Conservation (phyloP, 2,888 invertebrate genomes). For the Netelia fuscicornis region DNA sequence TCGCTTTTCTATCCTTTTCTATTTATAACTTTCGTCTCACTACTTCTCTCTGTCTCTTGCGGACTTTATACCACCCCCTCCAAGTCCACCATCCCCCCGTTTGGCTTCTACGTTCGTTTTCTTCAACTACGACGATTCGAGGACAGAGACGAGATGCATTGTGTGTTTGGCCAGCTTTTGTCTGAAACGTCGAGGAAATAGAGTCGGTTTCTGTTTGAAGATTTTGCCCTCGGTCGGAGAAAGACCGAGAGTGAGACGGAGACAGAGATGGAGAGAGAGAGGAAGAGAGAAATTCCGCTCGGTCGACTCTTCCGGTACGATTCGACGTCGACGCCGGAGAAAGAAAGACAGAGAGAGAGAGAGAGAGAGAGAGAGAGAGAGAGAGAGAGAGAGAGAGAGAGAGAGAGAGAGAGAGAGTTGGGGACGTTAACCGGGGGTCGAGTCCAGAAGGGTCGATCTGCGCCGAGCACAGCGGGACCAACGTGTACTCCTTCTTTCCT, state of each 20-base stretch:
- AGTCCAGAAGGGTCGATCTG: slow-evolving; percentile 53
- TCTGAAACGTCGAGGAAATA: slow-evolving; percentile 63
- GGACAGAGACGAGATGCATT: slow-evolving; percentile 64
- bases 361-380: neutral
- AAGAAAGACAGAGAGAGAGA: neutral
- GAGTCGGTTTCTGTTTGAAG: slow-evolving; percentile 67
- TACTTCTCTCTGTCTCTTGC: slow-evolving; percentile 29
- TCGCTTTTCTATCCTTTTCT: slow-evolving; percentile 49
- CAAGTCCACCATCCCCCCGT: neutral
- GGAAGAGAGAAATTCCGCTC: slow-evolving; percentile 56
- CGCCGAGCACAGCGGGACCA: slow-evolving; percentile 26
- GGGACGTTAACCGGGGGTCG: slow-evolving; percentile 63
- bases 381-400: neutral
- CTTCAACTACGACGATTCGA: slow-evolving; percentile 46
- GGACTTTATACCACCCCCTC: slow-evolving; percentile 27
- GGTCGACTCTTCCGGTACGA: slow-evolving; percentile 65
- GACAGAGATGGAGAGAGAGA: neutral
- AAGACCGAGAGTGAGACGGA: neutral
- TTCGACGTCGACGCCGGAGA: slow-evolving; percentile 51
- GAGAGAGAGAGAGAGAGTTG: slow-evolving; percentile 1
- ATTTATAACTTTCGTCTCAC: slow-evolving; percentile 66
- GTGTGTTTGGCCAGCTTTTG: slow-evolving; percentile 66
- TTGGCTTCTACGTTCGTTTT: slow-evolving; percentile 10
- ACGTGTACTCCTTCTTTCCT: slow-evolving; percentile 16
- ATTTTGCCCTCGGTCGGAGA: slow-evolving; percentile 39